These are phyloP conservation scores for Synanceia verrucosa DNA, from an alignment of 2,797 vertebrate species.

Conservation along the genomic window DNA sequence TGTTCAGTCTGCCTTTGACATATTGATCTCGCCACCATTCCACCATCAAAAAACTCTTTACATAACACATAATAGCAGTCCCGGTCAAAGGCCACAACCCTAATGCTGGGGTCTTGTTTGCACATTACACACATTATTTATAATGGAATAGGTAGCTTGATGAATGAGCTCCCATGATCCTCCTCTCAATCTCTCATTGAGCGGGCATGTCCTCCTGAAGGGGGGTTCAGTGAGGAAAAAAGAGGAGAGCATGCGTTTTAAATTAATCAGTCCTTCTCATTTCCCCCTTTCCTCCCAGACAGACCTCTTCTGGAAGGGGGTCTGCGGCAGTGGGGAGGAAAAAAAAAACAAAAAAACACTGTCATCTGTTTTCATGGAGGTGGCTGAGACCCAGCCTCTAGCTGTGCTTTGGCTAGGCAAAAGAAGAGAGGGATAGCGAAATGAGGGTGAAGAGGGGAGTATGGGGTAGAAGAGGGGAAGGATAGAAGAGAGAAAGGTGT, in stretches of 20 bases:
- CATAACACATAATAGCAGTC: conserved; percentile 34
- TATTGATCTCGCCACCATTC: conserved; percentile 27
- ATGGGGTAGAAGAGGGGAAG: conserved; percentile 8
- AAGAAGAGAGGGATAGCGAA: conserved; percentile 8
- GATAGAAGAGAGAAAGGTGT: conserved; percentile 5
- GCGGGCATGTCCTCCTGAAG: conserved; percentile 48
- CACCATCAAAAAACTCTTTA: conserved; percentile 35
- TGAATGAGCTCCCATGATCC: conserved; percentile 63
- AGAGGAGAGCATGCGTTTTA: conserved; percentile 60
- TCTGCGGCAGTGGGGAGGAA: conserved; percentile 51
- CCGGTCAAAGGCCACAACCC: conserved; percentile 57
- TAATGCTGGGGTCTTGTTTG: conserved; percentile 47
- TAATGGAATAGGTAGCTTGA: conserved; percentile 55
- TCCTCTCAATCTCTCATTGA: conserved; percentile 55
- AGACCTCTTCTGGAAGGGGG: conserved; percentile 60
- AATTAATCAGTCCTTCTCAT: conserved; percentile 73
- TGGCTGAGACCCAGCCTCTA: conserved; percentile 63
- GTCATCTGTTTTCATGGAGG: conserved; percentile 71
- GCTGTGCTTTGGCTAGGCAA: conserved; percentile 59
- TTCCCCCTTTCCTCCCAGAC: conserved; percentile 59
- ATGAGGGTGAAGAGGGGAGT: conserved; percentile 9
- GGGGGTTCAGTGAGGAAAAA: conserved; percentile 45
- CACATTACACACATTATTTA: conserved; percentile 64
- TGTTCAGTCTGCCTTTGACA: conserved; percentile 16
- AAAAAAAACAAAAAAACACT: conserved; percentile 50